Base-by-base conservation (phyloP, 2,888 invertebrate genomes). In the Sthenelais limicola region DNA sequence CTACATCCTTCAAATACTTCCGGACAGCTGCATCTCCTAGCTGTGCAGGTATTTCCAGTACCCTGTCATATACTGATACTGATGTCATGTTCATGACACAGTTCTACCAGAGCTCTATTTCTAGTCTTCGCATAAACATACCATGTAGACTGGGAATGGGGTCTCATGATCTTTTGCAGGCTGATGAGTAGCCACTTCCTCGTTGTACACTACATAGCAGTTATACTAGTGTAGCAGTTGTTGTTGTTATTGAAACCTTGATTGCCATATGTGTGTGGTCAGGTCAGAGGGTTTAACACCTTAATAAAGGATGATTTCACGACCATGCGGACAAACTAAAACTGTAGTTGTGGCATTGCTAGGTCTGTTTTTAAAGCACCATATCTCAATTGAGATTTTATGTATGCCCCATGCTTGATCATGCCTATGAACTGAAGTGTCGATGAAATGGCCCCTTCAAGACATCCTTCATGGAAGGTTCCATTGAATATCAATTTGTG, bases 31-130 rank as follows among this genome's bases (percentile, higher is more conserved):
- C 47, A n/a, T n/a, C n/a, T n/a, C n/a, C n/a, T n/a, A n/a, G n/a
- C n/a, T n/a, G n/a, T n/a, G n/a, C n/a, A n/a, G n/a, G 76, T 24
- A 81, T 73, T 54, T 76, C 75, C 18, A 81, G 68, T 2, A 81
- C 78, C 32, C 80, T 66, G 28, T 80, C 76, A 73, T 80, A 80
- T n/a, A 75, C n/a, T 78, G 62, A 80, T 74, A 47, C 74, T 72
- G 0, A 80, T 26, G 12, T 77, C 80, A 54, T 74, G 69, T 9
- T 77, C 76, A 67, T 69, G 56, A n/a, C n/a, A n/a, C n/a, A n/a
- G n/a, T n/a, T n/a, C n/a, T n/a, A n/a, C 69, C 1, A 80, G 52
- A 47, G 69, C 28, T 51, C 76, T 56, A 62, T 77, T 80, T 51
- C 78, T 56, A n/a, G 77, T 80, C 35, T 74, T 78, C 33, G 77